Evolutionary conservation across 2,888 invertebrate species (phyloP).

Genomic region (Trissolcus brochymenae): DNA sequence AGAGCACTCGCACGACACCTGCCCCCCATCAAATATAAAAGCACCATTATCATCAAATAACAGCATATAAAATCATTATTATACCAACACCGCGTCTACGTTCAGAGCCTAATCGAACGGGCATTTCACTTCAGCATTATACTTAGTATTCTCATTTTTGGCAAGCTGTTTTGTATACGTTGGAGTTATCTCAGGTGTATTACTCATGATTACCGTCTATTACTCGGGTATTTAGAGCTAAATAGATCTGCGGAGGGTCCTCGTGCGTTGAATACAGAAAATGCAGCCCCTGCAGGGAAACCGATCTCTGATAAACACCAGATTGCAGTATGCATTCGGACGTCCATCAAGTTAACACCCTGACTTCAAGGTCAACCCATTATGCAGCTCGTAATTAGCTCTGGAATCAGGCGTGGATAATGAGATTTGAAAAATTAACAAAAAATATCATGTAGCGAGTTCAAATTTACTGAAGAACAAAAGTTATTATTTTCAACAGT

Average conservation of each 20-base stretch:
- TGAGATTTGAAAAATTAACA: neutral
- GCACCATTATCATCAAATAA: conserved; percentile 51
- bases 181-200: conserved; percentile 61
- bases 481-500: too few species aligned
- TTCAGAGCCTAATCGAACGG: conserved; percentile 41
- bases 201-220: conserved; percentile 69
- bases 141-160: conserved; percentile 44
- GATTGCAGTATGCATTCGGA: too few species aligned
- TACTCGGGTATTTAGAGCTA: conserved; percentile 71
- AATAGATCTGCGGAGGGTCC: conserved; percentile 63
- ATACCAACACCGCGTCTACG: conserved; percentile 23
- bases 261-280: conserved; percentile 67
- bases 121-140: conserved; percentile 36
- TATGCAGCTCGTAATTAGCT: too few species aligned
- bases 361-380: neutral
- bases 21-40: conserved; percentile 36
- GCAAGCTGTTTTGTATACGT: conserved; percentile 34
- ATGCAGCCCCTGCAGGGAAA: conserved; percentile 51
- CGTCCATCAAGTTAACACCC: too few species aligned
- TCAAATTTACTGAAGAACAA: too few species aligned
- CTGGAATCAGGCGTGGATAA: too few species aligned
- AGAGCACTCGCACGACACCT: conserved; percentile 41
- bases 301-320: conserved; percentile 23
- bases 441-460: neutral
- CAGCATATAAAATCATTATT: conserved; percentile 49